A percentile compares a stretch with the other conserved stretches of the same genome.
These are phyloP conservation scores for Nematolebias whitei DNA, from an alignment of 2,113 vertebrate genomes.

Conservation along the genomic window DNA sequence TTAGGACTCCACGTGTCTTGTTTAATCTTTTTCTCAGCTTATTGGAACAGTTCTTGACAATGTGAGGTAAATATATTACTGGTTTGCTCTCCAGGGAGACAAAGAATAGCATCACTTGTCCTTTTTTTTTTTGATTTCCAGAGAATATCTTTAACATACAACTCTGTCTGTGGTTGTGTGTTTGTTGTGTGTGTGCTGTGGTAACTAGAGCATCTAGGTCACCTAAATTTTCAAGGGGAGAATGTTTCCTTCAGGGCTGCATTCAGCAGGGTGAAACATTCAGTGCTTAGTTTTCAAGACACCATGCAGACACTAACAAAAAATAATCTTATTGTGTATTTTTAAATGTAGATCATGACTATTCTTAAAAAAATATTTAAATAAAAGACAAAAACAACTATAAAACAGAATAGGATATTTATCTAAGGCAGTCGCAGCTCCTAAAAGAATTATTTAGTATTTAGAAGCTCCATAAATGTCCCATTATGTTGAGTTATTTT, in stretches of 20 bases:
- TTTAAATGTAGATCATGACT: not conserved
- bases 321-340: not conserved
- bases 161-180: constrained; percentile 28
- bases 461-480: too few relatives aligned
- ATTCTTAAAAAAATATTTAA: not conserved
- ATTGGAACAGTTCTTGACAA: not conserved
- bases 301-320: not conserved
- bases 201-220: constrained; percentile 73
- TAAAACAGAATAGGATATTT: constrained; percentile 16
- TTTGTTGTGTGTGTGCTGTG: too few relatives aligned
- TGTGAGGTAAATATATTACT: not conserved
- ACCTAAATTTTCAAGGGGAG: constrained; percentile 71
- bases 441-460: too few relatives aligned
- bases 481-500: too few relatives aligned
- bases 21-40: not conserved
- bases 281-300: constrained; percentile 45
- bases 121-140: constrained; percentile 33
- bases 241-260: constrained; percentile 59
- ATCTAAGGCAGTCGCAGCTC: not conserved
- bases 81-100: constrained; percentile 25
- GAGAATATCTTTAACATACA: constrained; percentile 25
- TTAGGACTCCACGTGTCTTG: not conserved
- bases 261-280: constrained; percentile 66
- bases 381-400: constrained; percentile 4
- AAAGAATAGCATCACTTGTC: constrained; percentile 14